These are phyloP conservation scores for Conger conger DNA, from an alignment of 2,113 vertebrate species.

Conservation along the genomic window DNA sequence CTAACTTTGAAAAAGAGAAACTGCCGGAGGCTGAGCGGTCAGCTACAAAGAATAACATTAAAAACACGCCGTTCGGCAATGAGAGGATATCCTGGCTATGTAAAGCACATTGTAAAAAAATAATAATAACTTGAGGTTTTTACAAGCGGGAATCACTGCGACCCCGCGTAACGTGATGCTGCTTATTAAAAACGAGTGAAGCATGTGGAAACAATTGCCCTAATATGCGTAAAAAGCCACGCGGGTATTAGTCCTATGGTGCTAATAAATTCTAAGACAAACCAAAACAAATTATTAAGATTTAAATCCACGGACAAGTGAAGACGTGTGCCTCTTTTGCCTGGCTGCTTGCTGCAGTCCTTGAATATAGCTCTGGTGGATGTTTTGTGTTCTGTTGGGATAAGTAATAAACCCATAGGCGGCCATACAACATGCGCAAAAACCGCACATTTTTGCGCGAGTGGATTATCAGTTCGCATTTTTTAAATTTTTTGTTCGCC, in stretches of 20 bases:
- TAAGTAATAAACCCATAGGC: too few relatives aligned
- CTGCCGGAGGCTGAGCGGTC: slow-evolving; percentile 44
- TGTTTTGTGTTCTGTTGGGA: too few relatives aligned
- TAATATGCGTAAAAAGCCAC: slow-evolving; percentile 53
- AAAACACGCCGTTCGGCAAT: slow-evolving; percentile 61
- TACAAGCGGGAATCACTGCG: slow-evolving; percentile 67
- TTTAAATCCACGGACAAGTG: not conserved
- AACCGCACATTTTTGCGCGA: too few relatives aligned
- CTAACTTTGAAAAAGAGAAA: slow-evolving; percentile 27
- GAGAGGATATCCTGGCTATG: slow-evolving; percentile 72
- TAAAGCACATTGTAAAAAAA: slow-evolving; percentile 62
- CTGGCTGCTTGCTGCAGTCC: not conserved
- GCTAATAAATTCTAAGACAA: slow-evolving; percentile 56
- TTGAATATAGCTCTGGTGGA: not conserved
- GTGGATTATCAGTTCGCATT: too few relatives aligned
- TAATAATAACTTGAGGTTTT: slow-evolving; percentile 62
- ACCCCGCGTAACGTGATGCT: slow-evolving; percentile 63
- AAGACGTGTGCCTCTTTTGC: not conserved
- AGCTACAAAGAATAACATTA: slow-evolving; percentile 46
- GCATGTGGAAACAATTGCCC: slow-evolving; percentile 71
- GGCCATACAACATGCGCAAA: too few relatives aligned
- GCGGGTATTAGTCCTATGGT: slow-evolving; percentile 37
- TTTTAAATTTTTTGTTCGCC: too few relatives aligned
- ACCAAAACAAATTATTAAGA: not conserved
- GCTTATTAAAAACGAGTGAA: slow-evolving; percentile 61